phyloP scores from a whole-genome alignment of 2,888 invertebrate species.

The Crocallis elinguaria region DNA sequence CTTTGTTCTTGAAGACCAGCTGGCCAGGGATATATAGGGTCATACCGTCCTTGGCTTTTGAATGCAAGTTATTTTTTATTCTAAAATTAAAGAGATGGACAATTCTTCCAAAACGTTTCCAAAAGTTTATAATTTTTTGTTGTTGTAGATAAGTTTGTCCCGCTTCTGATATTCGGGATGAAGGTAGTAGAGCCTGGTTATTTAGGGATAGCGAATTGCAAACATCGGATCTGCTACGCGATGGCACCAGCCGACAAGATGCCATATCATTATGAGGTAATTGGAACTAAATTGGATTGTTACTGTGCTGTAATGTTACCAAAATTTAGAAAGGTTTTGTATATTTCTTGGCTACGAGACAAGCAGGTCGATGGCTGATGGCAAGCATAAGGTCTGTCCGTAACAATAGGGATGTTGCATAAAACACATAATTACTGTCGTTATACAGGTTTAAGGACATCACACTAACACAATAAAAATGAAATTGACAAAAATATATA shows the following conservation, averaged over 20 bases:
- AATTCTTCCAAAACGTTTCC: too few relatives aligned
- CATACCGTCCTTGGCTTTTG: conserved; percentile 54
- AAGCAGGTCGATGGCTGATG: too few relatives aligned
- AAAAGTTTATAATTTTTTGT: neutral
- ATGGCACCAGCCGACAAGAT: conserved; percentile 59
- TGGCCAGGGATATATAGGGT: conserved; percentile 52
- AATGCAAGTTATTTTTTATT: conserved; percentile 48
- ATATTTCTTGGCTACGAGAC: too few relatives aligned
- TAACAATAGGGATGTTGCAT: too few relatives aligned
- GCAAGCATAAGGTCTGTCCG: too few relatives aligned
- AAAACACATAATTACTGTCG: too few relatives aligned
- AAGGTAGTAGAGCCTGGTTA: conserved; percentile 60
- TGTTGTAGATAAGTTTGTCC: conserved; percentile 35
- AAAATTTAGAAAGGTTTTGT: too few relatives aligned
- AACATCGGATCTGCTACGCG: conserved; percentile 52
- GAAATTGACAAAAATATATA: too few relatives aligned
- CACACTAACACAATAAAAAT: too few relatives aligned
- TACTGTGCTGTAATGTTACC: too few relatives aligned
- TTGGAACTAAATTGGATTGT: conserved; percentile 1
- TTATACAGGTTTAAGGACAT: too few relatives aligned
- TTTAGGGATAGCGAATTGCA: conserved; percentile 63
- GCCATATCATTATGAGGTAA: conserved; percentile 54
- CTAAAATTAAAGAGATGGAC: too few relatives aligned
- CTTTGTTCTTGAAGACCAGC: conserved; percentile 52
- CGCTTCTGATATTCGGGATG: conserved; percentile 47